Evolutionary conservation across 2,888 invertebrate species (phyloP).

Genomic region (Microplitis manilae): DNA sequence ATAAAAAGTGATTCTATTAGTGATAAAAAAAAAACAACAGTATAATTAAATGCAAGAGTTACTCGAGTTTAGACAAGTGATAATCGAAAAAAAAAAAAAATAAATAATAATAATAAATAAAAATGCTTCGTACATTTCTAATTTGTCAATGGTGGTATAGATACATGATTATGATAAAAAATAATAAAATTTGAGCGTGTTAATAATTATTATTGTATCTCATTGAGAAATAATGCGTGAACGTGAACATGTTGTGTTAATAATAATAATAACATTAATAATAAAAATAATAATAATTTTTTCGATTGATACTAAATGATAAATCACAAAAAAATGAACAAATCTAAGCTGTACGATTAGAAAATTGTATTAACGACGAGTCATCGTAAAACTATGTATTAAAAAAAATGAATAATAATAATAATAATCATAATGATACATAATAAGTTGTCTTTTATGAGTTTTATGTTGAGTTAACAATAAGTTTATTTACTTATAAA

Average conservation of each 20-base stretch:
- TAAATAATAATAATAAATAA: constrained; percentile 18
- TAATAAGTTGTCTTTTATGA: neutral
- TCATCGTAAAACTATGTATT: constrained; percentile 50
- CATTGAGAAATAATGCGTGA: constrained; percentile 38
- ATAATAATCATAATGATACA: constrained; percentile 1
- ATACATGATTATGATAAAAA: constrained; percentile 6
- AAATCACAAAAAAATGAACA: constrained; percentile 44
- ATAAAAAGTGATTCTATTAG: too few relatives aligned
- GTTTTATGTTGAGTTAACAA: neutral
- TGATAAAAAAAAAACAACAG: constrained; percentile 26
- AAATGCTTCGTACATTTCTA: constrained; percentile 55
- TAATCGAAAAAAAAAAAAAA: constrained; percentile 35
- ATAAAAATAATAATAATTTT: constrained; percentile 26
- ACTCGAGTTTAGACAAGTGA: constrained; percentile 41
- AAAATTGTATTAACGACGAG: constrained; percentile 44
- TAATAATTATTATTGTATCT: constrained; percentile 43
- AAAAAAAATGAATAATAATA: constrained; percentile 20
- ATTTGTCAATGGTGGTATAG: constrained; percentile 53
- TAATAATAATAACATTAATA: constrained; percentile 25
- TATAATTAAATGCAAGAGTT: neutral
- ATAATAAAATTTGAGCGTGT: constrained; percentile 43
- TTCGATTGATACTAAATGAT: constrained; percentile 22
- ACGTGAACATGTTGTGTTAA: constrained; percentile 33
- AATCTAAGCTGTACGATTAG: constrained; percentile 52
- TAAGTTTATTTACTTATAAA: neutral